These are phyloP conservation scores for Hylaeus anthracinus DNA, from an alignment of 1,140 invertebrate genomes.

Conservation along the genomic window DNA sequence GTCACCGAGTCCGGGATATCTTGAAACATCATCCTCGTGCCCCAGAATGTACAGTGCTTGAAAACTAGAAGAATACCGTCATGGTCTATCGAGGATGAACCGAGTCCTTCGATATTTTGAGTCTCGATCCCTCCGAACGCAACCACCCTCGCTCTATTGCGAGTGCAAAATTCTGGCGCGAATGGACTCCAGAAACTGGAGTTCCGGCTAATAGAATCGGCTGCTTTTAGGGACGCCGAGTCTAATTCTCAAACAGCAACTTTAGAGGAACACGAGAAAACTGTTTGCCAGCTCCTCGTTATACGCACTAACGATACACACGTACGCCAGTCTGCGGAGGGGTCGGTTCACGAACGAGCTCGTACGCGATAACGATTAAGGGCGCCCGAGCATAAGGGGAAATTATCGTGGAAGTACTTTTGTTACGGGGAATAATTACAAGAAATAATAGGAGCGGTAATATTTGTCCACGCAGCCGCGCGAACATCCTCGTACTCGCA, in stretches of 20 bases:
- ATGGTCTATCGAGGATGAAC: no score
- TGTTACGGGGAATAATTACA: constrained; percentile 52
- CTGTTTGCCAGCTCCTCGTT: constrained; percentile 57
- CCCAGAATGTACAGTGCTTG: no score
- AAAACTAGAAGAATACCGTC: no score
- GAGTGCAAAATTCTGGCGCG: constrained; percentile 39
- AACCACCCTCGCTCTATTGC: neutral
- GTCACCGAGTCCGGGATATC: no score
- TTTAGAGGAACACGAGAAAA: constrained; percentile 62
- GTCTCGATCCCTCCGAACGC: no score
- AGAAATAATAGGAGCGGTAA: constrained; percentile 40
- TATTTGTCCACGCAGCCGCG: constrained; percentile 20
- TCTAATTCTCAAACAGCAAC: constrained; percentile 43
- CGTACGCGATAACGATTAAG: constrained; percentile 60
- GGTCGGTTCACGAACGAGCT: constrained; percentile 24
- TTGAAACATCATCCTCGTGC: no score
- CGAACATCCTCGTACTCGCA: neutral
- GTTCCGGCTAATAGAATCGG: constrained; percentile 61
- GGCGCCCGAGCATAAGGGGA: constrained; percentile 47
- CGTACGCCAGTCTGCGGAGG: neutral
- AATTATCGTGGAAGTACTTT: constrained; percentile 60
- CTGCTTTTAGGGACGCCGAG: constrained; percentile 45
- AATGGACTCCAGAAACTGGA: constrained; percentile 59
- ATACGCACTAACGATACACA: constrained; percentile 45
- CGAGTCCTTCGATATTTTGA: no score